Evolutionary conservation across 2,113 vertebrate genomes (phyloP), one percentile per base, ranked within the genome.

Genomic region (Mastomys coucha): DNA sequence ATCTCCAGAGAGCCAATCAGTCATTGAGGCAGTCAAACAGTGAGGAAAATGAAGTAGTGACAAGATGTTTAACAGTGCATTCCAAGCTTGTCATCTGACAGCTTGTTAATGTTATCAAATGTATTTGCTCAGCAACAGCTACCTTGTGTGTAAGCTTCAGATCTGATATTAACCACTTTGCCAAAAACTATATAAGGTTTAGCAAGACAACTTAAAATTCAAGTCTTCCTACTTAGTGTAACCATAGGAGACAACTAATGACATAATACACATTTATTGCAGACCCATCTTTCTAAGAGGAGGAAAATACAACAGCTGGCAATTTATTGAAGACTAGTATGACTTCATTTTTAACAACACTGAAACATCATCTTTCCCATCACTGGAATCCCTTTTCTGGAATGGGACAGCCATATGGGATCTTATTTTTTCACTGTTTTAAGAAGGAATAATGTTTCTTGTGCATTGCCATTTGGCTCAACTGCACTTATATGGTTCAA

Each of bases 341-440:
- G 60, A 95, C 88, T 86, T 93, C 22, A 91, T 81, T 95, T 67
- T 39, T 88, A 89, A 91, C 2, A 95, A 82, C 60, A 58, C 12
- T 82, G 82, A 97, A 97, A 67, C 49, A 84, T 60, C 24, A 24
- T 13, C 11, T 95, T 97, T 89, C 3, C 0, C 96, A 91, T 91
- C 96, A 97, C 65, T 96, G 93, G 91, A 72, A 93, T 97, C 93
- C 94, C 94, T 97, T 97, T 96, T 84, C 93, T 98, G 84, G 97
- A 97, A 92, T 97, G 96, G 80, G 98, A 93, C 97, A 98, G 98
- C 97, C 98, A 97, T 93, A 96, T 67, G 95, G 80, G 26, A 92
- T 98, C 96, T 97, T 96, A 67, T 97, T 98, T 97, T 89, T 97
- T 97, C 91, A 92, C 88, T 98, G 94, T 96, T 96, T 45, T 19